Conservation (phyloP, 2,113 vertebrate species). For the Miniopterus natalensis region DNA sequence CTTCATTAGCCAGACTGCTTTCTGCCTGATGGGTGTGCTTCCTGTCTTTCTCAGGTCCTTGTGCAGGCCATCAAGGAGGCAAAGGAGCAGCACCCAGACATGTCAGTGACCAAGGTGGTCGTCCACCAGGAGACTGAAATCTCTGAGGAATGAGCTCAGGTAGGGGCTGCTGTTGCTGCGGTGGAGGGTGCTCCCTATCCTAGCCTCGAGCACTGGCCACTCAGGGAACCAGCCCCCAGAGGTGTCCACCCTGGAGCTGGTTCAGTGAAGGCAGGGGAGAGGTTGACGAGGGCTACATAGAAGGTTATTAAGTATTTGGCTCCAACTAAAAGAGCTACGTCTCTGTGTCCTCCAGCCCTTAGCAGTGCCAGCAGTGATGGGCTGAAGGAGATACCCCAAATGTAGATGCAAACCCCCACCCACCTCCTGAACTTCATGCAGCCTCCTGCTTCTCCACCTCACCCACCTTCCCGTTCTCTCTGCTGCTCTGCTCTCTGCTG, state of each 20-base stretch:
- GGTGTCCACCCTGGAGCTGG: background rate
- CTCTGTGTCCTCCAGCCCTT: background rate
- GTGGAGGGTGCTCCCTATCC: background rate
- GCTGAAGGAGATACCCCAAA: background rate
- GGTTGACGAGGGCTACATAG: background rate
- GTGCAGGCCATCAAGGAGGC: slow-evolving; percentile 98
- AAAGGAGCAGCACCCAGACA: slow-evolving; percentile 98
- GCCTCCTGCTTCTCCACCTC: background rate
- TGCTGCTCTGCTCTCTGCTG: background rate
- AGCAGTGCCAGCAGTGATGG: background rate
- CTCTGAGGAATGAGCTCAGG: slow-evolving; percentile 91
- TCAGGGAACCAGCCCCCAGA: background rate
- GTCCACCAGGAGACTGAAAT: slow-evolving; percentile 99
- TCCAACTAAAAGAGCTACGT: background rate
- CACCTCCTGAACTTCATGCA: background rate
- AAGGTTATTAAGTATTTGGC: background rate
- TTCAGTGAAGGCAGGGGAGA: background rate
- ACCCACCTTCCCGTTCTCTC: background rate
- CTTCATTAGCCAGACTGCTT: background rate
- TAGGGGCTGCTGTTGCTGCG: background rate
- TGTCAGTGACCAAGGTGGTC: slow-evolving; percentile 99
- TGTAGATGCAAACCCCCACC: background rate
- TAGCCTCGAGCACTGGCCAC: background rate
- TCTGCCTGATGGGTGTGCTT: background rate
- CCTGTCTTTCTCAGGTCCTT: slow-evolving; percentile 90